These are phyloP conservation scores for Catostomus latipinnis DNA, from an alignment of 2,797 vertebrate genomes.

Conservation along the genomic window DNA sequence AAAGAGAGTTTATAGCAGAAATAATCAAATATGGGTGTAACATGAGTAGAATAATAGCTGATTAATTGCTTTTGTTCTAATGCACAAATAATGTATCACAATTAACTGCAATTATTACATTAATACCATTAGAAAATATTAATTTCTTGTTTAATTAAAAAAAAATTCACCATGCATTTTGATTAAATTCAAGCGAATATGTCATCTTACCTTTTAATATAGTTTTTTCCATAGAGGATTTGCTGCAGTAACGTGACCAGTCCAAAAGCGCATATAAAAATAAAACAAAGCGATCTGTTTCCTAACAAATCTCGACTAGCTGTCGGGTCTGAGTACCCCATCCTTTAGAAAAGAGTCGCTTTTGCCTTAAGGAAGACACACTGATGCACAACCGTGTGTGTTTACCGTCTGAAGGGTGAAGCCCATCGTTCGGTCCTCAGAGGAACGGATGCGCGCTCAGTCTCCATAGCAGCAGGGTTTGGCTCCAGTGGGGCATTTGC, in stretches of 20 bases:
- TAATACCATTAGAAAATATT: not conserved
- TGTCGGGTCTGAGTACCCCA: slow-evolving; percentile 95
- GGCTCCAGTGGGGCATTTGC: not conserved
- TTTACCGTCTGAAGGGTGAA: slow-evolving; percentile 4
- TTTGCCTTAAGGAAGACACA: slow-evolving; percentile 15
- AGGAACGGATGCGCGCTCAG: slow-evolving; percentile 25
- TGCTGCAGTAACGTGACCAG: slow-evolving; percentile 96
- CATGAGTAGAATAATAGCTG: slow-evolving; percentile 60
- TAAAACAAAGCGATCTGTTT: slow-evolving; percentile 95
- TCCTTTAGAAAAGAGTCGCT: slow-evolving; percentile 74
- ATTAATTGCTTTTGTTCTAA: slow-evolving; percentile 72
- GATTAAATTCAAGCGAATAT: slow-evolving; percentile 16
- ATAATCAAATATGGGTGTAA: slow-evolving; percentile 51
- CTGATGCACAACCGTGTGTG: slow-evolving; percentile 8
- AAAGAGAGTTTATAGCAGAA: slow-evolving; percentile 66
- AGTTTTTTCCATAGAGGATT: slow-evolving; percentile 96
- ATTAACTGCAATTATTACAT: not conserved
- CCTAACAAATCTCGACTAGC: slow-evolving; percentile 93
- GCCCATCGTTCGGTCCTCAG: not conserved
- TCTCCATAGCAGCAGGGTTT: slow-evolving; percentile 23
- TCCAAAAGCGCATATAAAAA: slow-evolving; percentile 98
- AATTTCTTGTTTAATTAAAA: slow-evolving; percentile 15
- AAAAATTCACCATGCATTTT: not conserved
- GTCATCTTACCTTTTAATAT: slow-evolving; percentile 91
- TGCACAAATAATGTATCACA: not conserved